These are phyloP conservation scores for Pangasius mekongensis DNA, from an alignment of 2,797 vertebrate species.

Conservation along the genomic window DNA sequence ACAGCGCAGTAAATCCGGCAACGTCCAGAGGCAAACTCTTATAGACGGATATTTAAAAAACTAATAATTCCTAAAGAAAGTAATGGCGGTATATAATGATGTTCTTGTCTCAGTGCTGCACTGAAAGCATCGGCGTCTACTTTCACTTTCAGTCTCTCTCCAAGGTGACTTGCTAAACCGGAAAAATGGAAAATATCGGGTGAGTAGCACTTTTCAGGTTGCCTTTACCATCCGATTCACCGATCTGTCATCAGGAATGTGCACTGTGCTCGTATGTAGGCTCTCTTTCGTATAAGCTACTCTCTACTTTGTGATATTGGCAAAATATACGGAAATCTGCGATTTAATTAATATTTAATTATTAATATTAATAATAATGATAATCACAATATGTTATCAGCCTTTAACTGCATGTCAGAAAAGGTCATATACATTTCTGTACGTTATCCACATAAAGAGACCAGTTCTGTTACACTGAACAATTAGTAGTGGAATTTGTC, in stretches of 20 bases:
- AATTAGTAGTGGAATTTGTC: too few relatives aligned
- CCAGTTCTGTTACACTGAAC: not conserved
- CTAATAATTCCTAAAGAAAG: not conserved
- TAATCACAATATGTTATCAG: not conserved
- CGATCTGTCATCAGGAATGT: not conserved
- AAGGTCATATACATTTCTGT: not conserved
- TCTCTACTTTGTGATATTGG: not conserved
- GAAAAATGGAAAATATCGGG: not conserved
- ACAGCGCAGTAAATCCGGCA: not conserved
- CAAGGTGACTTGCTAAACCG: not conserved
- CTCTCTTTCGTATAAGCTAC: not conserved
- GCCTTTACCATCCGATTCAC: not conserved
- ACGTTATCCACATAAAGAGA: not conserved
- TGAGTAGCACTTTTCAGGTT: not conserved
- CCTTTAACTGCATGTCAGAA: not conserved
- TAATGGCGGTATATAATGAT: not conserved
- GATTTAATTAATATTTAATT: not conserved
- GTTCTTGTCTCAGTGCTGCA: not conserved
- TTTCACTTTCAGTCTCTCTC: conserved; percentile 1
- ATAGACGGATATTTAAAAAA: not conserved
- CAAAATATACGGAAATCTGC: not conserved
- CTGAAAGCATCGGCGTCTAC: not conserved
- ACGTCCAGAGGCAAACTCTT: not conserved
- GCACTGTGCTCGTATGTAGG: not conserved
- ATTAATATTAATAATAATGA: not conserved